phyloP scores from a whole-genome alignment of 1,140 invertebrate genomes.

The Gryon sp. region DNA sequence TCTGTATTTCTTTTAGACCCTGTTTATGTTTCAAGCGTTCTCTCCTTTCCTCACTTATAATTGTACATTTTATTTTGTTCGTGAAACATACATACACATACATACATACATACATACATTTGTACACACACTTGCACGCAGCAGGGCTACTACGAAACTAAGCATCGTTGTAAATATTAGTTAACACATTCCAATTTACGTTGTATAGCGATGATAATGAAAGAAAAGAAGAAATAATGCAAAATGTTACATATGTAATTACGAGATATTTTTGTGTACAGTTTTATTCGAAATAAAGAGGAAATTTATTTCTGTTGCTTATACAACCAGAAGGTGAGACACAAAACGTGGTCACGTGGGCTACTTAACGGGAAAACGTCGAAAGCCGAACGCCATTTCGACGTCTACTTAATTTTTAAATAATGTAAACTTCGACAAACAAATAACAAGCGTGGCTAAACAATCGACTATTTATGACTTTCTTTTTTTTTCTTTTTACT shows the following conservation, averaged over 20 bases:
- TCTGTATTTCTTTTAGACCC: constrained; percentile 61
- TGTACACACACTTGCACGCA: constrained; percentile 74
- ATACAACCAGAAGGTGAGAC: constrained; percentile 67
- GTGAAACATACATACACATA: constrained; percentile 73
- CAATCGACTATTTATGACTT: too few species aligned
- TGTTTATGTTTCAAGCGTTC: constrained; percentile 16
- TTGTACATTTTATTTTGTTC: constrained; percentile 17
- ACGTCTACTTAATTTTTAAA: constrained; percentile 50
- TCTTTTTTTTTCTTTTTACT: constrained; percentile 18
- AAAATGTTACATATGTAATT: constrained; percentile 79
- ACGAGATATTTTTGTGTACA: constrained; percentile 78
- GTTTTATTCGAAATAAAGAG: constrained; percentile 77
- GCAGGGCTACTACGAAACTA: constrained; percentile 75
- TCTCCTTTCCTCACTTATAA: neutral
- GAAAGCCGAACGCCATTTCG: constrained; percentile 19
- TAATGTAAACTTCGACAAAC: constrained; percentile 43
- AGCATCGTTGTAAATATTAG: constrained; percentile 77
- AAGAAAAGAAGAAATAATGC: too few species aligned
- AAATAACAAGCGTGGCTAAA: constrained; percentile 3
- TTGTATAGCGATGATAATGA: constrained; percentile 74
- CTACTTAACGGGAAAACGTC: constrained; percentile 68
- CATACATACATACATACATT: constrained; percentile 74
- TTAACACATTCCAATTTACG: constrained; percentile 79
- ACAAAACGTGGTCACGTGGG: constrained; percentile 68
- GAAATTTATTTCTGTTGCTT: constrained; percentile 77